Conservation (phyloP, 2,797 vertebrate species). For the Muscicapa striata region DNA sequence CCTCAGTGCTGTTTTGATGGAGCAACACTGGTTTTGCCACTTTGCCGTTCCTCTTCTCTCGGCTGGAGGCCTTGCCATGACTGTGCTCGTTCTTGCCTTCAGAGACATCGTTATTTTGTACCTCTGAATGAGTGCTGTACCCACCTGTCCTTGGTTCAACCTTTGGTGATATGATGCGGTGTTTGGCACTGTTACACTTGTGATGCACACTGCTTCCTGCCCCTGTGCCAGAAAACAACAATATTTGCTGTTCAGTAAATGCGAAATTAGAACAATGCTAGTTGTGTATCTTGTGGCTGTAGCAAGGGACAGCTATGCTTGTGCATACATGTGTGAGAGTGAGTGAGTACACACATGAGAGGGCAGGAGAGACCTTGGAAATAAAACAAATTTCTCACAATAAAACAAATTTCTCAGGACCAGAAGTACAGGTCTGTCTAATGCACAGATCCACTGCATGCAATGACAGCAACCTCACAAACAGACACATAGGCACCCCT, state of each 20-base stretch:
- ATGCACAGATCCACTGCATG: accelerated
- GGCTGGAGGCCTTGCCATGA: slow-evolving; percentile 81
- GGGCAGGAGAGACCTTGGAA: background rate
- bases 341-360: accelerated
- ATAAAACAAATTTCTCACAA: background rate
- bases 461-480: background rate
- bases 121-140: slow-evolving; percentile 91
- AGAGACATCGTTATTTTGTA: slow-evolving; percentile 98
- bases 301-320: background rate
- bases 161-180: slow-evolving; percentile 99
- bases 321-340: accelerated
- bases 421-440: background rate
- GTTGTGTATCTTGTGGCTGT: background rate
- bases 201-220: slow-evolving; percentile 98
- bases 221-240: slow-evolving; percentile 77
- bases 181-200: slow-evolving; percentile 99
- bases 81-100: slow-evolving; percentile 97
- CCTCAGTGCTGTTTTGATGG: slow-evolving; percentile 98
- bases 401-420: background rate
- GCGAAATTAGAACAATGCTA: background rate
- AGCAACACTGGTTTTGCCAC: slow-evolving; percentile 94
- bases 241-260: background rate
- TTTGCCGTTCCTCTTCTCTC: slow-evolving; percentile 97
- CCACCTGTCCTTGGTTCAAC: slow-evolving; percentile 93
- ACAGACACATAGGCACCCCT: accelerated